These are phyloP conservation scores for Aricia agestis DNA, from an alignment of 1,140 invertebrate genomes.

Conservation along the genomic window DNA sequence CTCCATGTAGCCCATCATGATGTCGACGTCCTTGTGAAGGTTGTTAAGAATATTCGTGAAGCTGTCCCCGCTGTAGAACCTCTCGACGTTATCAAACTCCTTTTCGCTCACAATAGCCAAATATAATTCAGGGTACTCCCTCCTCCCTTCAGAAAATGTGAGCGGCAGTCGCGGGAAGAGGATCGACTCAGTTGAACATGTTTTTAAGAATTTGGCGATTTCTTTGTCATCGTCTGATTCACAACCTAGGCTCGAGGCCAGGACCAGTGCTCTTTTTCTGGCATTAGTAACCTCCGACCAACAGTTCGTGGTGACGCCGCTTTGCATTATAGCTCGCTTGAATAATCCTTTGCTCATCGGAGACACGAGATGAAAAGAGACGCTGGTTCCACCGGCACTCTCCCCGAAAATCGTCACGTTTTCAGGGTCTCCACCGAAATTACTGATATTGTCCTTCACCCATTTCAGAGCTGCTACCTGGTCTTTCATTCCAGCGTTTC, in stretches of 20 bases:
- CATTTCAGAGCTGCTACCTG: conserved; percentile 79
- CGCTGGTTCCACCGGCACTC: conserved; percentile 75
- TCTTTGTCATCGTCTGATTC: neutral
- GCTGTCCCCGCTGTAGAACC: neutral
- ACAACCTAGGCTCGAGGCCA: neutral
- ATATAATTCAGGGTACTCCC: neutral
- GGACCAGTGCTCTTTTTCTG: neutral
- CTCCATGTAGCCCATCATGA: neutral
- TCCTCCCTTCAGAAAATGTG: neutral
- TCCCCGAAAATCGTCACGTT: conserved; percentile 78
- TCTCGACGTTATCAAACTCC: neutral
- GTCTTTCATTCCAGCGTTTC: conserved; percentile 82
- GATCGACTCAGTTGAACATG: neutral
- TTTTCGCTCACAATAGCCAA: neutral
- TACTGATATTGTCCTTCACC: conserved; percentile 79
- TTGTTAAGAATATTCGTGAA: neutral
- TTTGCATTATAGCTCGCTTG: conserved; percentile 30
- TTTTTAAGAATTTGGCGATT: neutral
- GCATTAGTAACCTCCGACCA: neutral
- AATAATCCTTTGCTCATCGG: conserved; percentile 58
- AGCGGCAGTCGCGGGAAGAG: neutral
- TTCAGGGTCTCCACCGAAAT: conserved; percentile 80
- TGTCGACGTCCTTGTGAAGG: neutral
- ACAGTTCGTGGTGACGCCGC: conserved; percentile 1
- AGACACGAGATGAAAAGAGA: conserved; percentile 62